Percentiles rank a stretch among this genome's conserved stretches.
phyloP scores from a whole-genome alignment of 1,140 invertebrate species.

The Drosophila setifemur region DNA sequence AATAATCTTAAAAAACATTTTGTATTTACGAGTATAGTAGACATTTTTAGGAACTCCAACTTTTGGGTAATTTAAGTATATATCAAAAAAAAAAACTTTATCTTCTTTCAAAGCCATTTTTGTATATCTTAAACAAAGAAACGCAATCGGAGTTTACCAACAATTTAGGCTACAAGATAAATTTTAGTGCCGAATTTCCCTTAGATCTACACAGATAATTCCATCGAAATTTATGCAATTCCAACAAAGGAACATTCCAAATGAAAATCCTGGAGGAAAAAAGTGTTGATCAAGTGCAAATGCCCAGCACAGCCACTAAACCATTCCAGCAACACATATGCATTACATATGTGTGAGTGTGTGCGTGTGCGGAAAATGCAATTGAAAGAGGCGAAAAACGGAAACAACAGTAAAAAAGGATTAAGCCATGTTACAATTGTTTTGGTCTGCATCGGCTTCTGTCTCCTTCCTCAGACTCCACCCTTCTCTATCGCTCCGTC shows the following conservation, averaged over 20 bases:
- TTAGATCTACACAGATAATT: constrained; percentile 7
- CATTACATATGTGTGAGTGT: constrained; percentile 13
- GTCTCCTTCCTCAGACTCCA: not conserved
- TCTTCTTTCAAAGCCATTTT: too few species aligned
- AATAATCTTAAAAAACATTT: too few species aligned
- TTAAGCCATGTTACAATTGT: constrained; percentile 70
- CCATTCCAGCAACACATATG: constrained; percentile 8
- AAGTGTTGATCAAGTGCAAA: constrained; percentile 41
- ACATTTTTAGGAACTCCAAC: too few species aligned
- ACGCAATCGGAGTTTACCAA: too few species aligned
- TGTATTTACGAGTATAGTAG: too few species aligned
- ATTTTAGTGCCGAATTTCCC: too few species aligned
- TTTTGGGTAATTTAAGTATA: too few species aligned
- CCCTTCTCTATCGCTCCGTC: constrained; percentile 6
- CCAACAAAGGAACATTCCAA: constrained; percentile 24
- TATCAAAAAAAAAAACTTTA: too few species aligned
- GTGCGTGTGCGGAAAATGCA: constrained; percentile 40
- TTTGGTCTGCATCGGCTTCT: constrained; percentile 40
- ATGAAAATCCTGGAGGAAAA: constrained; percentile 19
- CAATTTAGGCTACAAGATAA: too few species aligned
- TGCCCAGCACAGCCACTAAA: constrained; percentile 39
- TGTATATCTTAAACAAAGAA: too few species aligned
- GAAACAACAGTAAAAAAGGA: constrained; percentile 56
- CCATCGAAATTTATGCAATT: constrained; percentile 17
- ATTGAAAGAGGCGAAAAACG: constrained; percentile 33